Conservation (phyloP, 2,888 invertebrate genomes). For the Camponotus fellah region DNA sequence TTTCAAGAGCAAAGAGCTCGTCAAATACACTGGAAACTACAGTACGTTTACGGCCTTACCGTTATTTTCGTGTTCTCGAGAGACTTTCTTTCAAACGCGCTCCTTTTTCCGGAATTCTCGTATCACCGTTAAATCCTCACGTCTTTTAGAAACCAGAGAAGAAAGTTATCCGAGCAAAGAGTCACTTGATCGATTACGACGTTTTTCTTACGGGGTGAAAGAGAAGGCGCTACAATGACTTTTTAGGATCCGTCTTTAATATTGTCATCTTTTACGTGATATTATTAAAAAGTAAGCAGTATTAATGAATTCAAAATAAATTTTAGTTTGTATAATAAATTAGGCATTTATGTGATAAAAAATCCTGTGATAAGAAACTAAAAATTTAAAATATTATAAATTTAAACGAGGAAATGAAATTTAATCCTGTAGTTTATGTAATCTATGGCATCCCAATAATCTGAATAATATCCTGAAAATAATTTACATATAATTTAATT, state of each 20-base stretch:
- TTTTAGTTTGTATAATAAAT: not conserved
- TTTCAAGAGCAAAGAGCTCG: conserved; percentile 20
- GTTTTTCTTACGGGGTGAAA: conserved; percentile 24
- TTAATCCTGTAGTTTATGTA: not conserved
- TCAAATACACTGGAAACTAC: conserved; percentile 34
- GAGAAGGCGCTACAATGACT: not conserved
- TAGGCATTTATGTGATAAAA: not conserved
- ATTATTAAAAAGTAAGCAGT: conserved; percentile 5
- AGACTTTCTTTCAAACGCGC: conserved; percentile 11
- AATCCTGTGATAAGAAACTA: not conserved
- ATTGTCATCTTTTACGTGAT: not conserved
- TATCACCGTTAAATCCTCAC: conserved; percentile 22
- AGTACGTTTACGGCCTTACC: conserved; percentile 10
- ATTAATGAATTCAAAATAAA: not conserved
- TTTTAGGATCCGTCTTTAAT: not conserved
- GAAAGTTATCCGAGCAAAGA: not conserved
- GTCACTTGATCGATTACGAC: conserved; percentile 53
- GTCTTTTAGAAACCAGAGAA: conserved; percentile 11
- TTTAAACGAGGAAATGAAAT: not conserved
- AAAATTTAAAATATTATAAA: not conserved
- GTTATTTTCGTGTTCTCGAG: conserved; percentile 17
- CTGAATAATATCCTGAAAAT: not conserved
- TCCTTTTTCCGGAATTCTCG: conserved; percentile 3
- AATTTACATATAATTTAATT: not conserved
- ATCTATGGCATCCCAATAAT: not conserved